These are phyloP conservation scores for Rhinoraja longicauda DNA, from an alignment of 2,797 vertebrate genomes.

Conservation along the genomic window DNA sequence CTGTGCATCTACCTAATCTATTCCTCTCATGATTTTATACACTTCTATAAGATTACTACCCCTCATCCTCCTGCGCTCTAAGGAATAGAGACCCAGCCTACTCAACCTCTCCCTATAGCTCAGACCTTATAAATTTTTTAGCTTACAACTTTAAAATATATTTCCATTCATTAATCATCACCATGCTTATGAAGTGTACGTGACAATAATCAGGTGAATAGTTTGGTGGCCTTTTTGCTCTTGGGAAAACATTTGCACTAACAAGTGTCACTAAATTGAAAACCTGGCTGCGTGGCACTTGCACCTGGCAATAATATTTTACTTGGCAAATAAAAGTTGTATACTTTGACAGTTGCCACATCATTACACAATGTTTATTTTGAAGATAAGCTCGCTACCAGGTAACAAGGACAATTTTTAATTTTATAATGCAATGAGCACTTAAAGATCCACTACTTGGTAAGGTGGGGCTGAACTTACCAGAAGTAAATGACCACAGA, in stretches of 20 bases:
- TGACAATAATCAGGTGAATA: background rate
- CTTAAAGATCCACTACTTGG: background rate
- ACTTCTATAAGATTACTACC: no score
- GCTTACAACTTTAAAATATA: background rate
- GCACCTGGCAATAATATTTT: background rate
- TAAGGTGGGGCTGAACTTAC: background rate
- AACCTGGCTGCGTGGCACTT: background rate
- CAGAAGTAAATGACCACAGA: background rate
- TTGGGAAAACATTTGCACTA: background rate
- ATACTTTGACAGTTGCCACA: slow-evolving; percentile 28
- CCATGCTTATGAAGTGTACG: background rate
- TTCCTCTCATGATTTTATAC: no score
- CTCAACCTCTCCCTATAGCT: no score
- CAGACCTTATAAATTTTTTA: no score
- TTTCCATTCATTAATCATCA: background rate
- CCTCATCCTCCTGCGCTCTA: no score
- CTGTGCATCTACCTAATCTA: no score
- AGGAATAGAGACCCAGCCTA: no score
- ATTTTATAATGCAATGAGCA: slow-evolving; percentile 31
- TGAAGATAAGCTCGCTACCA: background rate
- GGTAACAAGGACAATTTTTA: background rate
- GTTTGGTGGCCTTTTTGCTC: background rate
- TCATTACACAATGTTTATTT: slow-evolving; percentile 29
- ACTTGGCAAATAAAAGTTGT: slow-evolving; percentile 22
- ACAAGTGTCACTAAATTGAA: slow-evolving; percentile 14